These are phyloP conservation scores for Volucella inanis DNA, from an alignment of 2,888 invertebrate species.

Conservation along the genomic window DNA sequence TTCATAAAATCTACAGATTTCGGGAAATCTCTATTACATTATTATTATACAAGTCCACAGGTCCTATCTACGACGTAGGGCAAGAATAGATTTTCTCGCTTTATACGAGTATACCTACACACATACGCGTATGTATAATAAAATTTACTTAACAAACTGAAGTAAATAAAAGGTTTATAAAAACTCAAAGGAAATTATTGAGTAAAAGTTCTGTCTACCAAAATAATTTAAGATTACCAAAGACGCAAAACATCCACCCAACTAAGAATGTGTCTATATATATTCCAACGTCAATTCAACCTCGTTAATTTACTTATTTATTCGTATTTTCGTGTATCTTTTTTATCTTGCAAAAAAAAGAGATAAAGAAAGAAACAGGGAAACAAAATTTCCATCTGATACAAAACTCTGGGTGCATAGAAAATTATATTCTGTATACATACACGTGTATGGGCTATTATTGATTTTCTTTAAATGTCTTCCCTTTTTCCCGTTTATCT, in stretches of 20 bases:
- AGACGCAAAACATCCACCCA: conserved; percentile 3
- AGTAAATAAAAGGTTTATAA: conserved; percentile 15
- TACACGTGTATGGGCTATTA: conserved; percentile 49
- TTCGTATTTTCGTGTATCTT: conserved; percentile 25
- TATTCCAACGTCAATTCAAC: conserved; percentile 63
- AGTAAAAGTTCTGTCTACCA: conserved; percentile 32
- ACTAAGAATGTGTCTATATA: neutral
- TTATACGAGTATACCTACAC: too few relatives aligned
- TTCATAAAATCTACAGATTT: too few relatives aligned
- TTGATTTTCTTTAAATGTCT: conserved; percentile 62
- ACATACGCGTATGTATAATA: too few relatives aligned
- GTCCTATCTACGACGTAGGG: too few relatives aligned
- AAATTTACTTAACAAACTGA: too few relatives aligned
- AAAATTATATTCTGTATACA: neutral
- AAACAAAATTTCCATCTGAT: conserved; percentile 37
- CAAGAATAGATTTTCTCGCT: too few relatives aligned
- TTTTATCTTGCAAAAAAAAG: conserved; percentile 2
- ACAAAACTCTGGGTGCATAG: neutral
- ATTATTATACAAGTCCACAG: too few relatives aligned
- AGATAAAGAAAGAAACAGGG: conserved; percentile 25
- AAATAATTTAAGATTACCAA: conserved; percentile 41
- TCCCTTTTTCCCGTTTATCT: conserved; percentile 28
- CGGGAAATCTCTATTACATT: too few relatives aligned
- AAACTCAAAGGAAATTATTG: conserved; percentile 32
- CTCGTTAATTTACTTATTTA: conserved; percentile 59